Conservation (phyloP, 2,113 vertebrate genomes). For the Dasyurus viverrinus region DNA sequence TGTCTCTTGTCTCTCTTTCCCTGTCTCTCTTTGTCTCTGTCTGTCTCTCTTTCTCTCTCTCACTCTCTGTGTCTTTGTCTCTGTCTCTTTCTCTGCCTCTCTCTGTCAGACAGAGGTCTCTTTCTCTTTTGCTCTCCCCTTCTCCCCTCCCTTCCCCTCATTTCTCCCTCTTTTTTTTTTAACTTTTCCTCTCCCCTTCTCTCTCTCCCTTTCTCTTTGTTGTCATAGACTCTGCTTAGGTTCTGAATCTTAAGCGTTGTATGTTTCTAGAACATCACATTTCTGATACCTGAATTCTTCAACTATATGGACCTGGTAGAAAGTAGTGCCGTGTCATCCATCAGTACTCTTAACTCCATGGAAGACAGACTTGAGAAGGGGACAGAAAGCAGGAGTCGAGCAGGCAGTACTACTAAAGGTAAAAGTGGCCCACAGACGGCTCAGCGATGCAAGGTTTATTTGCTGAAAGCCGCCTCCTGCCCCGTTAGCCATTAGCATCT, state of each 20-base stretch:
- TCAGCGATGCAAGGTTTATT: background rate
- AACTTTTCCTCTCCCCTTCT: background rate
- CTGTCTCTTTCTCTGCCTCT: background rate
- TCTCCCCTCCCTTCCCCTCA: background rate
- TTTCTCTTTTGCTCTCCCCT: background rate
- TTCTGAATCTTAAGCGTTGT: background rate
- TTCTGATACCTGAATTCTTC: conserved; percentile 95
- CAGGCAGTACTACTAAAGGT: conserved; percentile 71
- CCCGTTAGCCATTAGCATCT: background rate
- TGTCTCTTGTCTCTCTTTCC: no score
- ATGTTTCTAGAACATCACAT: conserved; percentile 88
- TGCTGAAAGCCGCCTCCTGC: background rate
- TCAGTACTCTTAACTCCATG: conserved; percentile 48
- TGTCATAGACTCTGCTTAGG: background rate
- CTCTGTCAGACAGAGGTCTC: no score
- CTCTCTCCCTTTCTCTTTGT: background rate
- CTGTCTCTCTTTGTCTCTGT: no score
- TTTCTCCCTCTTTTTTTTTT: background rate
- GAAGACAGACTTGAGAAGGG: conserved; percentile 44
- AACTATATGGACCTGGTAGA: conserved; percentile 82
- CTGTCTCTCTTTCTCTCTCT: no score
- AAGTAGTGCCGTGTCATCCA: conserved; percentile 65
- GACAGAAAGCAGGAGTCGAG: background rate
- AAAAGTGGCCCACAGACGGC: background rate
- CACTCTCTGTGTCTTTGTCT: no score